A percentile compares a stretch with the other conserved stretches of the same genome.
phyloP scores from a whole-genome alignment of 2,113 vertebrate species.

The Himantopus leucocephalus region DNA sequence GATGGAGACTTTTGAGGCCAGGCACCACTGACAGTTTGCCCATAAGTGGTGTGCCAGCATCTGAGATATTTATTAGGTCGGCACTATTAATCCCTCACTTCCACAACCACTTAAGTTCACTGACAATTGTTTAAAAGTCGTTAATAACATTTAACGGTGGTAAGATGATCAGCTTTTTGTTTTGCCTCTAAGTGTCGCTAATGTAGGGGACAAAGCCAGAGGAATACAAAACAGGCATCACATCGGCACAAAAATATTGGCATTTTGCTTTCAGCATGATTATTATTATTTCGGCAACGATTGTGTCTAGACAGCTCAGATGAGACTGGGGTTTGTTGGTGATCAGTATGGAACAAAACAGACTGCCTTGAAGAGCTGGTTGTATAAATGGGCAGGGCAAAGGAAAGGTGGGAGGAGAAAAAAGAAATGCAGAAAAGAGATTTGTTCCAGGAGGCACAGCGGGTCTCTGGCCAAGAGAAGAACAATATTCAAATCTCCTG shows the following conservation, averaged over 20 bases:
- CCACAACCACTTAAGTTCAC: neutral
- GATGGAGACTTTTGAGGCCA: constrained; percentile 1
- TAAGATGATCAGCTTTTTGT: constrained; percentile 47
- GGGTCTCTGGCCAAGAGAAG: neutral
- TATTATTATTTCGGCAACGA: neutral
- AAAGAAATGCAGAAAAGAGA: neutral
- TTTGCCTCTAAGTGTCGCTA: constrained; percentile 51
- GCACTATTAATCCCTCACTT: neutral
- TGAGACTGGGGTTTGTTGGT: neutral
- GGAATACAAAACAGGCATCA: constrained; percentile 46
- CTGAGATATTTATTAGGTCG: neutral
- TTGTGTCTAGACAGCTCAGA: neutral
- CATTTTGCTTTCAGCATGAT: neutral
- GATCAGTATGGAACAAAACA: neutral
- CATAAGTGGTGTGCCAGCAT: neutral
- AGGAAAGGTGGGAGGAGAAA: neutral
- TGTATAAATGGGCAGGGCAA: neutral
- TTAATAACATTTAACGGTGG: constrained; percentile 12
- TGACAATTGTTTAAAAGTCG: constrained; percentile 4
- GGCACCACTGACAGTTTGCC: neutral
- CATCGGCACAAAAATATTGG: neutral
- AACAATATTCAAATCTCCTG: neutral
- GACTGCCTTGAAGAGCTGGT: neutral
- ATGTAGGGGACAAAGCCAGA: constrained; percentile 26
- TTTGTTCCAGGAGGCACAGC: neutral